Conservation (phyloP, 2,888 invertebrate genomes). For the Ichneumon xanthorius region DNA sequence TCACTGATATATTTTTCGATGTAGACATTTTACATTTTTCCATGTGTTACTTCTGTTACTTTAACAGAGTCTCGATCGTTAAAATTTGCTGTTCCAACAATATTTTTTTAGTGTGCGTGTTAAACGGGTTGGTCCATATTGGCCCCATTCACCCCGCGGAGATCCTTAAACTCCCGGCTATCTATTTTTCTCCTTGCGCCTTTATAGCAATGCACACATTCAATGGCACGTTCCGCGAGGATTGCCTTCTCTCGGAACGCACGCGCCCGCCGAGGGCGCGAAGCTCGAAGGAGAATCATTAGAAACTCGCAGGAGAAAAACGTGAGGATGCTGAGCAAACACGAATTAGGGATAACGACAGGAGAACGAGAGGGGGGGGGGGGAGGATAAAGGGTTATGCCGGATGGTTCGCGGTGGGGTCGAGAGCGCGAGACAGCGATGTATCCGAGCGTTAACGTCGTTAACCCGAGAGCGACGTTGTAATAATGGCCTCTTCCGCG, state of each 20-base stretch:
- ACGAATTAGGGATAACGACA: slow-evolving; percentile 75
- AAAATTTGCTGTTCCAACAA: too few relatives aligned
- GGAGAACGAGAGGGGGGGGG: background rate
- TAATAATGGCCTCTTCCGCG: slow-evolving; percentile 67
- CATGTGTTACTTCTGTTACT: too few relatives aligned
- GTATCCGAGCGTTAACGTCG: slow-evolving; percentile 68
- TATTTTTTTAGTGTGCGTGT: background rate
- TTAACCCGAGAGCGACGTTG: slow-evolving; percentile 64
- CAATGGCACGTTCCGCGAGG: slow-evolving; percentile 17
- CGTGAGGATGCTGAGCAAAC: slow-evolving; percentile 62
- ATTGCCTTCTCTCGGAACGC: background rate
- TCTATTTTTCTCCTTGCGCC: background rate
- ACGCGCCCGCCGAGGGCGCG: background rate
- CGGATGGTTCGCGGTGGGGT: background rate
- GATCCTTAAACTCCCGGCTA: background rate
- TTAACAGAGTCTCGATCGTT: too few relatives aligned
- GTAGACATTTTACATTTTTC: too few relatives aligned
- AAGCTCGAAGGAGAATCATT: slow-evolving; percentile 26
- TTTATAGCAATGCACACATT: slow-evolving; percentile 1
- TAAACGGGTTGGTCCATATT: too few relatives aligned
- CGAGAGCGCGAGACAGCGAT: slow-evolving; percentile 30
- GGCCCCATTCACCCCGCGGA: too few relatives aligned
- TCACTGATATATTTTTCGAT: too few relatives aligned
- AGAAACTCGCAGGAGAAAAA: slow-evolving; percentile 13
- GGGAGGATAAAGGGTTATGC: background rate